phyloP scores from a whole-genome alignment of 1,140 invertebrate genomes.

The Antheraea mylitta region DNA sequence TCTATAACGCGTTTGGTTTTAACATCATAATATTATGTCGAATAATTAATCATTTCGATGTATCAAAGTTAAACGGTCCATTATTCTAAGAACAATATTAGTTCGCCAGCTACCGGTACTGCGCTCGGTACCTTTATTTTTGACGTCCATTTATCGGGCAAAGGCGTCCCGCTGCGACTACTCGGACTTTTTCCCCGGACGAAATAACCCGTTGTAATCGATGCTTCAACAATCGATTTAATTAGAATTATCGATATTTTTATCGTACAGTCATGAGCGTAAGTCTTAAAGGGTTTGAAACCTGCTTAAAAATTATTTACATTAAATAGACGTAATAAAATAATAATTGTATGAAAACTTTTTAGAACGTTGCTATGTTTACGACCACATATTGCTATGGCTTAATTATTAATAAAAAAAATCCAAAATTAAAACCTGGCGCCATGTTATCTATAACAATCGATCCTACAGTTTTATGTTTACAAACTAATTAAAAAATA shows the following conservation, averaged over 20 bases:
- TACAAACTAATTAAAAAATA: no score
- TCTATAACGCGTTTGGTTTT: no score
- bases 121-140: conserved; percentile 33
- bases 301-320: no score
- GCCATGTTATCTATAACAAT: no score
- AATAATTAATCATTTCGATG: neutral
- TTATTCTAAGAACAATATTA: neutral
- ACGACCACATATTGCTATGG: no score
- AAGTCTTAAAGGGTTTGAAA: conserved; percentile 19
- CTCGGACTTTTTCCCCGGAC: conserved; percentile 56
- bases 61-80: neutral
- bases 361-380: no score
- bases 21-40: no score
- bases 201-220: conserved; percentile 54
- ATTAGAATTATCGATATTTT: conserved; percentile 71
- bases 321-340: no score
- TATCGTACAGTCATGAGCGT: conserved; percentile 32
- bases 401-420: no score
- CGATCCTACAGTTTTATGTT: no score
- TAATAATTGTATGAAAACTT: no score
- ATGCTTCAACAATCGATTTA: conserved; percentile 74
- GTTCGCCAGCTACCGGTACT: conserved; percentile 50
- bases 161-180: conserved; percentile 40
- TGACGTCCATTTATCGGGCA: conserved; percentile 31
- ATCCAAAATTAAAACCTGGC: no score